These are phyloP conservation scores for Pollenia amentaria DNA, from an alignment of 2,888 invertebrate species.

Conservation along the genomic window DNA sequence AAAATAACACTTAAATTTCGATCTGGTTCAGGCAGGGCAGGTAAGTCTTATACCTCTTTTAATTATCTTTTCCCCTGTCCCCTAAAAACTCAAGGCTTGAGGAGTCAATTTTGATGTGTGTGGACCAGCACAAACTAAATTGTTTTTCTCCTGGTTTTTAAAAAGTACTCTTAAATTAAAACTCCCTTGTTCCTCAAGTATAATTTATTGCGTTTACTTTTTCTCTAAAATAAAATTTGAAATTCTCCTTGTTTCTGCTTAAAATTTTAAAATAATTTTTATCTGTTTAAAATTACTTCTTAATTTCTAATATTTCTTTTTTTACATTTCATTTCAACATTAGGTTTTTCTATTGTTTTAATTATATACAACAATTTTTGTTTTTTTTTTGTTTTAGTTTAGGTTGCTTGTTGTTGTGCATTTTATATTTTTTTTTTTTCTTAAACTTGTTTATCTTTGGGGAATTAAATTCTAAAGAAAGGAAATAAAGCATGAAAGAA, in stretches of 20 bases:
- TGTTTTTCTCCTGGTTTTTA: too few species aligned
- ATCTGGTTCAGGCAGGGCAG: too few species aligned
- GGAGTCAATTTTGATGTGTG: too few species aligned
- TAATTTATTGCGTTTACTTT: too few species aligned
- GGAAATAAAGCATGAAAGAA: not conserved
- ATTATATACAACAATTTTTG: slow-evolving; percentile 9
- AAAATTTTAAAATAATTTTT: slow-evolving; percentile 30
- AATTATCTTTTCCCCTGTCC: too few species aligned
- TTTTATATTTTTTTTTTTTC: not conserved
- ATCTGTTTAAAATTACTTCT: slow-evolving; percentile 25
- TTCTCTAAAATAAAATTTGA: not conserved
- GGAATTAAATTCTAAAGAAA: not conserved
- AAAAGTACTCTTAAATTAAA: too few species aligned
- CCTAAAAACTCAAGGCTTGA: too few species aligned
- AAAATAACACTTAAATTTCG: too few species aligned
- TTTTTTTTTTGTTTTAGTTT: slow-evolving; percentile 10
- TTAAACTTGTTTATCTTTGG: slow-evolving; percentile 20
- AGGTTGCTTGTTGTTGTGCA: slow-evolving; percentile 7
- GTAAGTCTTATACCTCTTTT: too few species aligned
- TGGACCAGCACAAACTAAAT: too few species aligned
- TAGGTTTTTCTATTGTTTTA: slow-evolving; percentile 27
- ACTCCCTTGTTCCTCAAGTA: too few species aligned
- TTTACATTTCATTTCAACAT: not conserved
- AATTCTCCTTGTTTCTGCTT: not conserved
- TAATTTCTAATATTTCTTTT: slow-evolving; percentile 32